Evolutionary conservation across 2,888 invertebrate species (phyloP).

Genomic region (Amphipoea lucens): DNA sequence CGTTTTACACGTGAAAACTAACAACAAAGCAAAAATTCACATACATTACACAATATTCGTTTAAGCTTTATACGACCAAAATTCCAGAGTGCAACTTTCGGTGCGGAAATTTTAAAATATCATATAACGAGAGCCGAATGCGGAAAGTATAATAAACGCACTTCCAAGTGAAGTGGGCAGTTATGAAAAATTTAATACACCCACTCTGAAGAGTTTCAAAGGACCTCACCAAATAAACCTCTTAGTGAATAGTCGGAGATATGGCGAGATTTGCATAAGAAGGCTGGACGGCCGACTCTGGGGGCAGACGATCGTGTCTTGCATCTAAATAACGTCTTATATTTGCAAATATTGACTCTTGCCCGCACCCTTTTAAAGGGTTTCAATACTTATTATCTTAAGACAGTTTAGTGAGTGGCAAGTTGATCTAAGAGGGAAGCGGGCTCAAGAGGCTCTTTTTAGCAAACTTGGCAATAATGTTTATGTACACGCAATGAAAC

Average conservation of each 20-base stretch:
- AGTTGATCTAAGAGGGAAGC: slow-evolving; percentile 75
- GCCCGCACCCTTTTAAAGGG: slow-evolving; percentile 86
- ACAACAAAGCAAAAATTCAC: slow-evolving; percentile 38
- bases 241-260: slow-evolving; percentile 85
- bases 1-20: slow-evolving; percentile 35
- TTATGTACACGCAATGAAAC: slow-evolving; percentile 48
- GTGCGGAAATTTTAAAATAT: slow-evolving; percentile 60
- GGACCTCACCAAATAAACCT: slow-evolving; percentile 85
- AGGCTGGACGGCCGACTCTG: slow-evolving; percentile 80
- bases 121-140: slow-evolving; percentile 65
- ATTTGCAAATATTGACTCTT: slow-evolving; percentile 89
- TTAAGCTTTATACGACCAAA: slow-evolving; percentile 39
- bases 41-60: slow-evolving; percentile 43
- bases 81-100: slow-evolving; percentile 47
- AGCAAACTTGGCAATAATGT: slow-evolving; percentile 55
- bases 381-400: slow-evolving; percentile 85
- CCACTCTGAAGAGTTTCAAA: slow-evolving; percentile 81
- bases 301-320: slow-evolving; percentile 85
- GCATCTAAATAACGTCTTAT: slow-evolving; percentile 90
- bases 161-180: slow-evolving; percentile 79
- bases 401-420: slow-evolving; percentile 85
- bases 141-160: slow-evolving; percentile 73
- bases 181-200: slow-evolving; percentile 88
- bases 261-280: slow-evolving; percentile 86
- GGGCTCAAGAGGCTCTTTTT: slow-evolving; percentile 70